Conservation (phyloP, 2,888 invertebrate genomes). For the Eristalinus sepulchralis region DNA sequence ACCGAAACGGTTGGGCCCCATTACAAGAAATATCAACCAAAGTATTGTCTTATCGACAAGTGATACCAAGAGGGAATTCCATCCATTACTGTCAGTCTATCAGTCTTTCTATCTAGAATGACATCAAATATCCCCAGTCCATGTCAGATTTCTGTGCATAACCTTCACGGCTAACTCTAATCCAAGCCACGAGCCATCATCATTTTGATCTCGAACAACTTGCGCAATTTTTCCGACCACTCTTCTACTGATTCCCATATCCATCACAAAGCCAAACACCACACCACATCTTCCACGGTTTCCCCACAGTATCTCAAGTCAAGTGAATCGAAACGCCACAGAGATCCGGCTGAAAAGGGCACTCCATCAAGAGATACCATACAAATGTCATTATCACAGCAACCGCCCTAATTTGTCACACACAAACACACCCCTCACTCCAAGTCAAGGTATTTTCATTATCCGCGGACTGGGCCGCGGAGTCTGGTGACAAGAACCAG, state of each 20-base stretch:
- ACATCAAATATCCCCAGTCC: not conserved
- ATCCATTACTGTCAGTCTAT: not conserved
- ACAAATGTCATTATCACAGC: constrained; percentile 61
- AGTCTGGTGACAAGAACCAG: constrained; percentile 36
- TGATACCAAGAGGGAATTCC: not conserved
- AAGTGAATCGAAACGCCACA: constrained; percentile 10
- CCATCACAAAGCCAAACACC: not conserved
- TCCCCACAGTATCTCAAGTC: not conserved
- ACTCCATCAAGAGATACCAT: constrained; percentile 50
- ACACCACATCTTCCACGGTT: constrained; percentile 2
- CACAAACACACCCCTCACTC: not conserved
- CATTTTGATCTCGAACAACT: not conserved
- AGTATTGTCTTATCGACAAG: too few species aligned
- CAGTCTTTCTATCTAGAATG: not conserved
- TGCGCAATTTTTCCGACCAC: not conserved
- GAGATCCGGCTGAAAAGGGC: constrained; percentile 37
- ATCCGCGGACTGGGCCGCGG: not conserved
- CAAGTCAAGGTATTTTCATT: constrained; percentile 22
- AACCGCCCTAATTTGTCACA: constrained; percentile 59
- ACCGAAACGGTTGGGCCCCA: too few species aligned
- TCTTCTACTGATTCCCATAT: not conserved
- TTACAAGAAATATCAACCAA: too few species aligned
- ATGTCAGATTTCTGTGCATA: not conserved
- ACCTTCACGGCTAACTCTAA: not conserved
- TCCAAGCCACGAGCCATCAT: not conserved